phyloP scores from a whole-genome alignment of 92 coral and sea anemone species.

The Hydrozoanthus gracilis region DNA sequence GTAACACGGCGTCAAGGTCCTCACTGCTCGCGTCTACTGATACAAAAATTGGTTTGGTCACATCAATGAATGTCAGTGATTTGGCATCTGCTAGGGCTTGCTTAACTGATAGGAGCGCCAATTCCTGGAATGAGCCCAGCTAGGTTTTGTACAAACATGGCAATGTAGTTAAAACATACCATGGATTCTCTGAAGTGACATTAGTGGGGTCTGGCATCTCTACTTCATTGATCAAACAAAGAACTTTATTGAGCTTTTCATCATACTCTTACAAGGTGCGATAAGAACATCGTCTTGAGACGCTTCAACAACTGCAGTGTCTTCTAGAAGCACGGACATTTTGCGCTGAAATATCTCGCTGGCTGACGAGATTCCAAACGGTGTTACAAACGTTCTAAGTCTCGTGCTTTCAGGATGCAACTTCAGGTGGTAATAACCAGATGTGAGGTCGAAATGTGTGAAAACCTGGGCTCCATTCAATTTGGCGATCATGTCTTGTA shows the following conservation, averaged over 20 bases:
- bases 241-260: conserved; percentile 36
- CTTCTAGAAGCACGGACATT: background rate
- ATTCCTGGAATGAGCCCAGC: conserved; percentile 40
- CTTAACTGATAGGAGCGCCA: conserved; percentile 10
- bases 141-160: conserved; percentile 42
- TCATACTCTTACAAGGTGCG: conserved; percentile 25
- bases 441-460: conserved; percentile 31
- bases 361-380: conserved; percentile 44
- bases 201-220: too few species aligned
- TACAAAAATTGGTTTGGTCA: conserved; percentile 26
- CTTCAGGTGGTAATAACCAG: conserved; percentile 34
- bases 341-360: conserved; percentile 35
- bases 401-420: conserved; percentile 34
- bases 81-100: background rate
- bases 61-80: background rate
- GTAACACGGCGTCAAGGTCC: conserved; percentile 1
- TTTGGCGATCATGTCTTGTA: background rate
- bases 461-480: conserved; percentile 6
- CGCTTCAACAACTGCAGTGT: too few species aligned
- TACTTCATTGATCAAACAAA: background rate
- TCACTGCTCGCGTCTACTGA: too few species aligned
- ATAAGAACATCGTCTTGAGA: too few species aligned
- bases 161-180: conserved; percentile 49
- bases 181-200: conserved; percentile 8
- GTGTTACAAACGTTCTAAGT: background rate